These are phyloP conservation scores for Cordilura impudica DNA, from an alignment of 2,888 invertebrate species.

Conservation along the genomic window DNA sequence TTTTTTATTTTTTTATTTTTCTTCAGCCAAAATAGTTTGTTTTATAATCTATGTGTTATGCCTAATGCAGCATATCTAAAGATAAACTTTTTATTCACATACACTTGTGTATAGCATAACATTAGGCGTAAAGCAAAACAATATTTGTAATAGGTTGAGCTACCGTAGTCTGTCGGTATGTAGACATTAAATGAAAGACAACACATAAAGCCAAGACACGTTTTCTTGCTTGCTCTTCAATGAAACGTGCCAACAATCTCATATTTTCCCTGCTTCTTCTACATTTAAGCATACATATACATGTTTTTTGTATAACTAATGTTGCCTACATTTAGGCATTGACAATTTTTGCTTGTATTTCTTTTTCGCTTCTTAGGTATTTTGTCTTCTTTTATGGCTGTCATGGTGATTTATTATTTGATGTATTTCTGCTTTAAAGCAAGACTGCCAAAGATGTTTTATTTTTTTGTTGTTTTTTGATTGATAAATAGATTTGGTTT, in stretches of 20 bases:
- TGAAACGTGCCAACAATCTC: slow-evolving; percentile 61
- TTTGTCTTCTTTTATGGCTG: slow-evolving; percentile 45
- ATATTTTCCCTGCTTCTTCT: neutral
- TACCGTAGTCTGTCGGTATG: neutral
- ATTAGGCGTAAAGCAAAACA: slow-evolving; percentile 48
- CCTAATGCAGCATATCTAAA: slow-evolving; percentile 55
- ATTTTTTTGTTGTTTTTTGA: slow-evolving; percentile 20
- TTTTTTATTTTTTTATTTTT: neutral
- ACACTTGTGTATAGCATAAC: slow-evolving; percentile 41
- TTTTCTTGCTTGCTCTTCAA: slow-evolving; percentile 51
- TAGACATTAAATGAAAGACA: neutral
- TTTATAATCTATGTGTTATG: slow-evolving; percentile 19
- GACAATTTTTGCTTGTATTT: slow-evolving; percentile 43
- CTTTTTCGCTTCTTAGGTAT: slow-evolving; percentile 11
- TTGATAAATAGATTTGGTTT: slow-evolving; percentile 52
- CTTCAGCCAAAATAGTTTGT: slow-evolving; percentile 51
- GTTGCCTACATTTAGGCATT: slow-evolving; percentile 60
- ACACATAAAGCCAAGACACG: slow-evolving; percentile 46
- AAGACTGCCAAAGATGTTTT: slow-evolving; percentile 31
- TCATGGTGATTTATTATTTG: slow-evolving; percentile 55
- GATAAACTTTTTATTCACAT: slow-evolving; percentile 45
- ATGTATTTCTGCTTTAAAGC: slow-evolving; percentile 24
- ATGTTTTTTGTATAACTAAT: slow-evolving; percentile 23
- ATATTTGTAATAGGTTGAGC: slow-evolving; percentile 51
- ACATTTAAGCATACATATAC: slow-evolving; percentile 4